A percentile compares a stretch with the other conserved stretches of the same genome.
Evolutionary conservation across 2,888 invertebrate genomes (phyloP).

Genomic region (Zele albiditarsus): DNA sequence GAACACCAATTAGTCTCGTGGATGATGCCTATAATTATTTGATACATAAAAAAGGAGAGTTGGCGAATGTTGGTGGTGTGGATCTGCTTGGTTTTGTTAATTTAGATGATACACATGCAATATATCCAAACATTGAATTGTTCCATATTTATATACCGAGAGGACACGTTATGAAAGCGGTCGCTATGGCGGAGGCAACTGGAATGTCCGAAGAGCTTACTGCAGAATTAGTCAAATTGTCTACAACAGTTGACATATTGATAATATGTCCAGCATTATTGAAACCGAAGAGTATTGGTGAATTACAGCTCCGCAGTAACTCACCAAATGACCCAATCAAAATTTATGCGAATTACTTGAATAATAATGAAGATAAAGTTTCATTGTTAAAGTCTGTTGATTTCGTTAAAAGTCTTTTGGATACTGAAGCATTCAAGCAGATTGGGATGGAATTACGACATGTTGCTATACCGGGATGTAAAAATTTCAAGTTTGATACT

Average conservation of each 20-base stretch:
- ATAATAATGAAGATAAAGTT: slow-evolving; percentile 71
- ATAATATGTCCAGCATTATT: slow-evolving; percentile 64
- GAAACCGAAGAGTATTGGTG: slow-evolving; percentile 73
- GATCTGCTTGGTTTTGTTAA: slow-evolving; percentile 77
- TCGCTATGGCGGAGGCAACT: slow-evolving; percentile 39
- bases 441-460: slow-evolving; percentile 50
- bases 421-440: slow-evolving; percentile 58
- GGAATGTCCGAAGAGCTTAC: slow-evolving; percentile 53
- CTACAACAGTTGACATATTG: slow-evolving; percentile 58
- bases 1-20: slow-evolving; percentile 36
- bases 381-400: slow-evolving; percentile 63
- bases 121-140: slow-evolving; percentile 78
- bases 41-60: slow-evolving; percentile 72
- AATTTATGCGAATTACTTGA: slow-evolving; percentile 76
- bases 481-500: slow-evolving; percentile 54
- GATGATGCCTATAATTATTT: slow-evolving; percentile 70
- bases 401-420: slow-evolving; percentile 56
- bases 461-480: slow-evolving; percentile 61
- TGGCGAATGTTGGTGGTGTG: slow-evolving; percentile 71
- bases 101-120: slow-evolving; percentile 70
- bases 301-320: slow-evolving; percentile 72
- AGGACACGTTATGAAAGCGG: slow-evolving; percentile 45
- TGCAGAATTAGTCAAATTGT: slow-evolving; percentile 55
- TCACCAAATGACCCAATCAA: slow-evolving; percentile 74
- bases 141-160: slow-evolving; percentile 73